These are phyloP conservation scores for Pantherophis guttatus DNA, from an alignment of 2,113 vertebrate species.

Conservation along the genomic window DNA sequence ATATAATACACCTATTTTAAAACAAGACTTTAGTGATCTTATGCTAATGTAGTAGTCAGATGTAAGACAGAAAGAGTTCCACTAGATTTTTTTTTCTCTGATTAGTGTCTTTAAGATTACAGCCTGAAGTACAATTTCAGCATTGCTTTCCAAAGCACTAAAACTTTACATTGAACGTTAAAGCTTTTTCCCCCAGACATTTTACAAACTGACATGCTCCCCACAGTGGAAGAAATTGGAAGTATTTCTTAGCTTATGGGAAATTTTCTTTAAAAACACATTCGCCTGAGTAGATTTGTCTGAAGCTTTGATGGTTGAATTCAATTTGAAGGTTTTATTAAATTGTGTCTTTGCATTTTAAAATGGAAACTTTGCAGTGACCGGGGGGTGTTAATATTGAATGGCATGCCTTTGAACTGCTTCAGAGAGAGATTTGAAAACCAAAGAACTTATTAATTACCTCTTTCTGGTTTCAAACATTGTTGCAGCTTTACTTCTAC, in stretches of 20 bases:
- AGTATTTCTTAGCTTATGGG: neutral
- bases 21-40: neutral
- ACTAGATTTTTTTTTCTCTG: neutral
- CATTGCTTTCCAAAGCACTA: neutral
- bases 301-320: neutral
- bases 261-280: neutral
- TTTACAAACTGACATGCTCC: slow-evolving; percentile 17
- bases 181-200: neutral
- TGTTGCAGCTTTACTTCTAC: neutral
- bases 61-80: neutral
- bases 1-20: neutral
- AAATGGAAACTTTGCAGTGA: neutral
- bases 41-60: neutral
- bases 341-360: neutral
- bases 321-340: neutral
- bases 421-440: neutral
- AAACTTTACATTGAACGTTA: neutral
- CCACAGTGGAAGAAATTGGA: slow-evolving; percentile 17
- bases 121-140: neutral
- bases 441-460: neutral
- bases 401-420: neutral
- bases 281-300: neutral
- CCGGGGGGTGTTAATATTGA: neutral
- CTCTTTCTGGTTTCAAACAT: neutral
- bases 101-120: neutral